phyloP scores from a whole-genome alignment of 2,113 vertebrate genomes.

The Antechinus flavipes region DNA sequence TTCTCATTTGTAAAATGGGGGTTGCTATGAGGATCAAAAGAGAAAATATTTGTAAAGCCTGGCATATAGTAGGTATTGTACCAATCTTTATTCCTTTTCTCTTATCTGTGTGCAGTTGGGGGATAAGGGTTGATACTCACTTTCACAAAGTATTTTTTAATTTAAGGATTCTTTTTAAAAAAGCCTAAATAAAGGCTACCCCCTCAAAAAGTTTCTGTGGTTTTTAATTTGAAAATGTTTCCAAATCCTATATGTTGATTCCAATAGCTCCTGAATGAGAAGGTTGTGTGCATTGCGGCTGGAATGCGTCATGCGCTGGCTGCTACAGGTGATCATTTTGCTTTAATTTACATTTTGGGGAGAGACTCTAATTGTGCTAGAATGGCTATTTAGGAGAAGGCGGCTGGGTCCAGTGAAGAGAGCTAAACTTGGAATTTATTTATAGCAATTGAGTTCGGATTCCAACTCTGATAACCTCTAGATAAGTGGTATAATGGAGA shows the following conservation, averaged over 20 bases:
- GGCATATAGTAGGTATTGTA: background rate
- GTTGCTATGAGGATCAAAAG: background rate
- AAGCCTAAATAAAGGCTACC: background rate
- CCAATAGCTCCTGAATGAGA: conserved; percentile 87
- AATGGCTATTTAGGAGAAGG: background rate
- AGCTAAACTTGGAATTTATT: background rate
- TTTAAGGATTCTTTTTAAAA: background rate
- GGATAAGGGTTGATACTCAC: background rate
- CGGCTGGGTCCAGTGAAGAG: background rate
- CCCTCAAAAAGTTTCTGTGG: background rate
- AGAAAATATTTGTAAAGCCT: background rate
- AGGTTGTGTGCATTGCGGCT: conserved; percentile 88
- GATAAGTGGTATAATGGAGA: background rate
- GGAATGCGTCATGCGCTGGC: conserved; percentile 94
- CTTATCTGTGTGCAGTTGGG: background rate
- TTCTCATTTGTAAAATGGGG: background rate
- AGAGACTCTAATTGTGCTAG: background rate
- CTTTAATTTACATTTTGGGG: conserved; percentile 35
- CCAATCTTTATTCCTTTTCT: background rate
- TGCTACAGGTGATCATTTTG: conserved; percentile 86
- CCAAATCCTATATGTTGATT: conserved; percentile 51
- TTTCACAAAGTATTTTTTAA: background rate
- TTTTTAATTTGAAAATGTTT: background rate
- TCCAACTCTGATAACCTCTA: background rate
- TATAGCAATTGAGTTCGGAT: background rate